A percentile compares a stretch with the other conserved stretches of the same genome.
These are phyloP conservation scores for Pseudorhiza aurosa DNA, from an alignment of 30 jellyfish, hydroid and myxozoan species.

Conservation along the genomic window DNA sequence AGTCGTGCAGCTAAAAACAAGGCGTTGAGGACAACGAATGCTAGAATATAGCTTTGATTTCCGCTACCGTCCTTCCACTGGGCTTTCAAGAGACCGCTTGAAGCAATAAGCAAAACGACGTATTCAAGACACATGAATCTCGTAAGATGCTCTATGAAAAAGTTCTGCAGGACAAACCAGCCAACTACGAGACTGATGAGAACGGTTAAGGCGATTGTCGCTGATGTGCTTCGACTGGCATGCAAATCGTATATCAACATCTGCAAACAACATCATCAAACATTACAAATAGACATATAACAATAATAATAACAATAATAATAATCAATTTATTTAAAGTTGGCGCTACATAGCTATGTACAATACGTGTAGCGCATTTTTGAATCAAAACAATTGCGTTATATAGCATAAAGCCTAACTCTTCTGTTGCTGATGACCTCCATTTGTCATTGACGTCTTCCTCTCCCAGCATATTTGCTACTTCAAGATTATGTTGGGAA, in stretches of 20 bases:
- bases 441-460: no score
- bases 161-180: slow-evolving; percentile 38
- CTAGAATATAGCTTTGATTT: slow-evolving; percentile 6
- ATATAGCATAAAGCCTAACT: no score
- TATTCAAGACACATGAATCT: slow-evolving; percentile 19
- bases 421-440: no score
- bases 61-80: slow-evolving; percentile 48
- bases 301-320: background rate
- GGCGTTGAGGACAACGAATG: slow-evolving; percentile 1
- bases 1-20: slow-evolving; percentile 23
- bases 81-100: slow-evolving; percentile 14
- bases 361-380: no score
- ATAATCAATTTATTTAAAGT: no score
- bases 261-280: no score
- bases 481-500: no score
- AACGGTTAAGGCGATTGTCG: slow-evolving; percentile 16
- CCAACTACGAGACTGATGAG: slow-evolving; percentile 22
- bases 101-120: slow-evolving; percentile 19
- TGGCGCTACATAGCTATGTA: background rate
- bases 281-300: no score
- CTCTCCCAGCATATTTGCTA: no score
- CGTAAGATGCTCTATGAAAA: slow-evolving; percentile 20
- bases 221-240: slow-evolving; percentile 25
- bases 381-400: no score
- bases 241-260: slow-evolving; percentile 15